Percentiles rank a stretch among this genome's conserved stretches.
Conservation (phyloP, 2,113 vertebrate genomes). For the Beaufortia kweichowensis region DNA sequence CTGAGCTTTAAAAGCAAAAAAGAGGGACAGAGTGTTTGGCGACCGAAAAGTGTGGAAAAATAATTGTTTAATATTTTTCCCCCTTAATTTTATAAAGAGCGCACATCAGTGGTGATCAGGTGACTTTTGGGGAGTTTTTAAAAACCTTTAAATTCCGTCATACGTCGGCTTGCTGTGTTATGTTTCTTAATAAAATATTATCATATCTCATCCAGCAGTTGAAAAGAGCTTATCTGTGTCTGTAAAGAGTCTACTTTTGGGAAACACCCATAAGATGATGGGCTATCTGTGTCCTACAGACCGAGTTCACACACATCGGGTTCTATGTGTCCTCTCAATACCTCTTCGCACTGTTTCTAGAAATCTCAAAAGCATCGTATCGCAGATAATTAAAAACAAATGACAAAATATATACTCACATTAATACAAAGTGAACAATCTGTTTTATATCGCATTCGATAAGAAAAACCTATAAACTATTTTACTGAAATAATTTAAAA, state of each 20-base stretch:
- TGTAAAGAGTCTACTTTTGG: conserved; percentile 65
- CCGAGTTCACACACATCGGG: conserved; percentile 62
- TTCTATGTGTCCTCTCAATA: conserved; percentile 48
- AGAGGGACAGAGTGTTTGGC: background rate
- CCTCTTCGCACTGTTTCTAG: conserved; percentile 63
- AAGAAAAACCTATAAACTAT: background rate
- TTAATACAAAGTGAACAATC: background rate
- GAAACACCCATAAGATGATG: conserved; percentile 72
- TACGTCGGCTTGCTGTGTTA: conserved; percentile 30
- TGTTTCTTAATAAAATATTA: conserved; percentile 67
- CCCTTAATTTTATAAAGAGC: too few species aligned
- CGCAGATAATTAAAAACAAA: background rate
- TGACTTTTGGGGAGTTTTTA: conserved; percentile 15
- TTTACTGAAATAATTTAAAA: background rate
- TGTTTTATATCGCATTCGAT: background rate
- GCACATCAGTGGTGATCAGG: background rate
- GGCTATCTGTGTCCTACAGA: conserved; percentile 76
- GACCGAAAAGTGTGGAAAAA: conserved; percentile 3
- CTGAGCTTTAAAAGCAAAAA: background rate
- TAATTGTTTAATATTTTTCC: too few species aligned
- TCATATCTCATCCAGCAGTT: conserved; percentile 69
- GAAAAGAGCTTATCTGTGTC: conserved; percentile 70
- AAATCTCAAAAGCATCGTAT: conserved; percentile 38
- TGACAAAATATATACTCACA: background rate
- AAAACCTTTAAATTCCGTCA: conserved; percentile 22